Conservation (phyloP, 2,888 invertebrate genomes). For the Copidosoma aretas region DNA sequence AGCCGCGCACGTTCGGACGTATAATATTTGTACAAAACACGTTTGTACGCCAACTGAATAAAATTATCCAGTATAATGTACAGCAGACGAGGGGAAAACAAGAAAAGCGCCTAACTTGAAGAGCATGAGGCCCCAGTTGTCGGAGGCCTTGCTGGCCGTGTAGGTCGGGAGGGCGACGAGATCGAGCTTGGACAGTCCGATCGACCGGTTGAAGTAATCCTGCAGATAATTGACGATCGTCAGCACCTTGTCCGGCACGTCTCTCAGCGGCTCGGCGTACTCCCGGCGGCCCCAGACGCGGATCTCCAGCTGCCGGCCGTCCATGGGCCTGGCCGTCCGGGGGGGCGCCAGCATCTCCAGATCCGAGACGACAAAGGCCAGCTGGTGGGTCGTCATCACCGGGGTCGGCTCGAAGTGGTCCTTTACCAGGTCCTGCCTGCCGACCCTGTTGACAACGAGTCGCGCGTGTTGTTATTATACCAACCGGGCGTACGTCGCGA, state of each 20-base stretch:
- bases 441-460: conserved; percentile 59
- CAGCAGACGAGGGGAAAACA: no score
- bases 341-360: conserved; percentile 61
- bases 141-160: conserved; percentile 74
- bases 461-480: not conserved
- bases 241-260: conserved; percentile 68
- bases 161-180: conserved; percentile 77
- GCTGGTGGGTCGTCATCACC: conserved; percentile 78
- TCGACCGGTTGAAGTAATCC: conserved; percentile 70
- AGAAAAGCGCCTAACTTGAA: conserved; percentile 83
- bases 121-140: conserved; percentile 80
- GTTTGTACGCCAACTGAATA: no score
- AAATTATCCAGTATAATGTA: no score
- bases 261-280: conserved; percentile 67
- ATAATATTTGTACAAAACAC: no score
- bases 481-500: no score
- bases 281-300: conserved; percentile 73
- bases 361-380: conserved; percentile 77
- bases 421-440: conserved; percentile 69
- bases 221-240: conserved; percentile 69
- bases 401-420: conserved; percentile 76
- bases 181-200: conserved; percentile 74
- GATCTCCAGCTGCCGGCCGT: conserved; percentile 62
- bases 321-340: conserved; percentile 59
- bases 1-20: not conserved